A percentile compares a stretch with the other conserved stretches of the same genome.
phyloP scores from a whole-genome alignment of 2,888 invertebrate species.

The Rhagonycha fulva region DNA sequence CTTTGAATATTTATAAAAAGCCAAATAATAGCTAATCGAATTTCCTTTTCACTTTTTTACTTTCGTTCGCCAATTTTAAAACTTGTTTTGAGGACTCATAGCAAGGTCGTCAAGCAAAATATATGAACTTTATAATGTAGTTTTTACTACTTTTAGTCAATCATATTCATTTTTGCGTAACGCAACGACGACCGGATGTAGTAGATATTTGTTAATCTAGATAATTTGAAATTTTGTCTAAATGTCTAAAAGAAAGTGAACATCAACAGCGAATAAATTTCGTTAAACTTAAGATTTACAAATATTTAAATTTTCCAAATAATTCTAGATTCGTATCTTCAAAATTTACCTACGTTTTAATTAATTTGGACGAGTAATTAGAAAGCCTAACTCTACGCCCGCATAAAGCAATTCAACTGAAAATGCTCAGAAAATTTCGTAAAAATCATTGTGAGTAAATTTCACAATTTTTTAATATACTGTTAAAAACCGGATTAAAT shows the following conservation, averaged over 20 bases:
- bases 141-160: neutral
- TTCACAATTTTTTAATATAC: neutral
- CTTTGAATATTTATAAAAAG: neutral
- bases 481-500: neutral
- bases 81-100: neutral
- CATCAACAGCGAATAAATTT: neutral
- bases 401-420: neutral
- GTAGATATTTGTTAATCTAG: neutral
- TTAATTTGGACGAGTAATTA: neutral
- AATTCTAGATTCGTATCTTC: neutral
- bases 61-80: neutral
- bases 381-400: neutral
- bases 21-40: neutral
- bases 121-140: neutral
- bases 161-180: neutral
- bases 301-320: neutral
- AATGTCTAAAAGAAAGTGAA: neutral
- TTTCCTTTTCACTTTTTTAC: neutral
- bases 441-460: neutral
- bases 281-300: neutral
- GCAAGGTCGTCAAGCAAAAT: neutral
- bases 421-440: neutral
- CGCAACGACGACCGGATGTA: neutral
- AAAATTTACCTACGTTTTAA: neutral
- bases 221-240: neutral